Evolutionary conservation across 1,140 invertebrate genomes (phyloP).

Genomic region (Drosophila kikkawai): DNA sequence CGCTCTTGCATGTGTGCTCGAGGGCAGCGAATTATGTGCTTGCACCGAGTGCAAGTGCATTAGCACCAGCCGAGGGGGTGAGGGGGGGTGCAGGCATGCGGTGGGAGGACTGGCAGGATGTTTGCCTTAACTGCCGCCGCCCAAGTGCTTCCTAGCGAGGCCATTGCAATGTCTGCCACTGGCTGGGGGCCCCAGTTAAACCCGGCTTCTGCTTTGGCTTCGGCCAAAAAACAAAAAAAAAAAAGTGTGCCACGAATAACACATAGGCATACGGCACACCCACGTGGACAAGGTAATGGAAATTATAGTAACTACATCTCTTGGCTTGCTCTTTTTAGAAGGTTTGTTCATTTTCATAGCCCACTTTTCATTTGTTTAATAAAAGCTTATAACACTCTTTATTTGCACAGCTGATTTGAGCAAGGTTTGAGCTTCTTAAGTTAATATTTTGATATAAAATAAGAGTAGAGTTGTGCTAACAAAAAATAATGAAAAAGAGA

Average conservation of each 20-base stretch:
- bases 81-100: constrained; percentile 13
- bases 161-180: constrained; percentile 42
- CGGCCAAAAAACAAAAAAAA: constrained; percentile 19
- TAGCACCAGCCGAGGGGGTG: constrained; percentile 59
- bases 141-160: constrained; percentile 61
- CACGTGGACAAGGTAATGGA: constrained; percentile 64
- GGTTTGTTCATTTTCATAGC: constrained; percentile 5
- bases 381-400: background rate
- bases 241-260: constrained; percentile 35
- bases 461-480: background rate
- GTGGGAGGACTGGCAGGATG: constrained; percentile 55
- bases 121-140: constrained; percentile 67
- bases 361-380: constrained; percentile 6
- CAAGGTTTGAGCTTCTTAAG: background rate
- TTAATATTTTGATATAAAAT: background rate
- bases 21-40: constrained; percentile 81
- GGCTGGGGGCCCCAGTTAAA: constrained; percentile 26
- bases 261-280: constrained; percentile 8
- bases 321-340: background rate
- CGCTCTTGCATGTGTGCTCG: constrained; percentile 62
- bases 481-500: background rate
- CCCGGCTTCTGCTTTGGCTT: constrained; percentile 17
- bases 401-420: constrained; percentile 5
- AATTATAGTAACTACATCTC: constrained; percentile 57
- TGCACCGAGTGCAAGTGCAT: constrained; percentile 79